Evolutionary conservation across 2,113 vertebrate species (phyloP).

Genomic region (Pao palembangensis): DNA sequence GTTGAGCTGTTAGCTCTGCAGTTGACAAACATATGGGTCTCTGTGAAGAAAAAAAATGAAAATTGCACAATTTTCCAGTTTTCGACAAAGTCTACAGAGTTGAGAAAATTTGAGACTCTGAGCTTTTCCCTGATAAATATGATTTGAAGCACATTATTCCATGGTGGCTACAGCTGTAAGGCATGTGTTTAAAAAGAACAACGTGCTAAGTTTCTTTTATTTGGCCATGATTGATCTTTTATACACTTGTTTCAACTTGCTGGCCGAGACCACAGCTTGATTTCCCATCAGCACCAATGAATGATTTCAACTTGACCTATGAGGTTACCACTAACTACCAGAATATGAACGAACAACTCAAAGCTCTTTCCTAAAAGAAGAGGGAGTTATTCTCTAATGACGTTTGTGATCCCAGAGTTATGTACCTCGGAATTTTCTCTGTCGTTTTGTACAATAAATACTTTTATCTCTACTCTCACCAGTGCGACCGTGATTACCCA

Average conservation of each 20-base stretch:
- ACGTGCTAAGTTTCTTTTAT: background rate
- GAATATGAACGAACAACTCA: no score
- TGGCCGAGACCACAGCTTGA: background rate
- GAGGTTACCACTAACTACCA: no score
- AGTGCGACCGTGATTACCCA: background rate
- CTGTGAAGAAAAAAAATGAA: background rate
- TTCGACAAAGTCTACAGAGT: background rate
- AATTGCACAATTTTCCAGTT: background rate
- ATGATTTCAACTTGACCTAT: background rate
- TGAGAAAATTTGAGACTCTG: background rate
- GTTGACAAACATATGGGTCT: constrained; percentile 23
- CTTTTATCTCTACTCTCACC: background rate
- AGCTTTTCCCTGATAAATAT: background rate
- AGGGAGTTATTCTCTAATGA: no score
- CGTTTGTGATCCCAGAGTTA: no score
- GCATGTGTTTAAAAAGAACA: background rate
- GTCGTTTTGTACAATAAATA: no score
- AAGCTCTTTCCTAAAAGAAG: no score
- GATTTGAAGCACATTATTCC: background rate
- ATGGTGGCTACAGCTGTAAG: background rate
- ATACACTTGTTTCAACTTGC: background rate
- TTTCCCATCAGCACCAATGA: background rate
- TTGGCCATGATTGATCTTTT: background rate
- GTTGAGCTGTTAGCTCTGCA: constrained; percentile 34
- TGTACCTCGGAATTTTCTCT: no score